Conservation (phyloP, 2,113 vertebrate species). For the Neodontobutis hainanensis region DNA sequence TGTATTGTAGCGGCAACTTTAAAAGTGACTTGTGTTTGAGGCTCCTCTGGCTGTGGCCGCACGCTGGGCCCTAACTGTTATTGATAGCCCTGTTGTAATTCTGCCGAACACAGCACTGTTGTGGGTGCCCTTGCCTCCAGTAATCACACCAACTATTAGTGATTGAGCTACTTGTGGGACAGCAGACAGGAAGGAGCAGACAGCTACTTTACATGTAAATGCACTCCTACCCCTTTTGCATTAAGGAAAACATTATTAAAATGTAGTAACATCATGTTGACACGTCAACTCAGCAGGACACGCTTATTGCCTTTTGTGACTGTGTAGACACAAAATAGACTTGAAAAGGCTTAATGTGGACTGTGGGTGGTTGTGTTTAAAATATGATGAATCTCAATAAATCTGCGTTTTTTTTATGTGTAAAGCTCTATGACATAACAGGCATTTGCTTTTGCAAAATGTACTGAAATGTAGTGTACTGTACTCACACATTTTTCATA, state of each 20-base stretch:
- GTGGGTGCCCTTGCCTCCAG: conserved; percentile 61
- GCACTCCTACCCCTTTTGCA: conserved; percentile 18
- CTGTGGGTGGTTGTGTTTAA: too few relatives aligned
- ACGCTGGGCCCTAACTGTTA: conserved; percentile 52
- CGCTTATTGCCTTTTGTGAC: too few relatives aligned
- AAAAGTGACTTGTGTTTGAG: conserved; percentile 54
- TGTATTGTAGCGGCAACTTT: conserved; percentile 26
- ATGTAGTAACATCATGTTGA: not conserved
- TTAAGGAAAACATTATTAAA: conserved; percentile 25
- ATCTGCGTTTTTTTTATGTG: too few relatives aligned
- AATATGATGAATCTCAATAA: too few relatives aligned
- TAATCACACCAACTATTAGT: conserved; percentile 62
- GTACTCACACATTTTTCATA: too few relatives aligned
- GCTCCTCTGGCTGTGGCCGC: conserved; percentile 34
- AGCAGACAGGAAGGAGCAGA: conserved; percentile 8
- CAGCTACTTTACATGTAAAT: conserved; percentile 54
- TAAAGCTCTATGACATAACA: too few relatives aligned
- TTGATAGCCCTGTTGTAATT: conserved; percentile 66
- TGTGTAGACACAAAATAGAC: too few relatives aligned
- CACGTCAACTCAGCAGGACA: too few relatives aligned
- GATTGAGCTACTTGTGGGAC: conserved; percentile 44
- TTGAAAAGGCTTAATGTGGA: too few relatives aligned
- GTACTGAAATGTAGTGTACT: too few relatives aligned
- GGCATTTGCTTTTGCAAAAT: too few relatives aligned
- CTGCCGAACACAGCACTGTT: conserved; percentile 57